Percentiles rank a stretch among this genome's conserved stretches.
Conservation (phyloP, 2,888 invertebrate genomes). For the Muschampia plurimacula region DNA sequence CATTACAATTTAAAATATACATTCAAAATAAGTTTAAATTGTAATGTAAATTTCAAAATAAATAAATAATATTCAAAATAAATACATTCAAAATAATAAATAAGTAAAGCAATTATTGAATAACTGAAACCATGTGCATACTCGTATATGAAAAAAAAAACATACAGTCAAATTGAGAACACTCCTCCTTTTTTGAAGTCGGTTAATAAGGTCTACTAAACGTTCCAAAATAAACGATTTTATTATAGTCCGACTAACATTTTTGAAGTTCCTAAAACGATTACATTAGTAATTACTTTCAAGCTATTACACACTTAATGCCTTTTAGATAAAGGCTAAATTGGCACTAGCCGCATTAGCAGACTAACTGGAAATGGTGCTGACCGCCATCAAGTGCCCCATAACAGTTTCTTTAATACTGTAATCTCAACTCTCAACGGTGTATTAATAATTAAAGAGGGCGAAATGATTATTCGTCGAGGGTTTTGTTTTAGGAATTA, state of each 20-base stretch:
- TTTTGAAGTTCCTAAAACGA: constrained; percentile 3
- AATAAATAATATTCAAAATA: too few relatives aligned
- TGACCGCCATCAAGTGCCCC: constrained; percentile 49
- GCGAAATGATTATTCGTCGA: constrained; percentile 61
- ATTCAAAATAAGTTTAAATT: too few relatives aligned
- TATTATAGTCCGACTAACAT: not conserved
- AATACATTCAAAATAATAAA: too few relatives aligned
- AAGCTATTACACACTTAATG: constrained; percentile 28
- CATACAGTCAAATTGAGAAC: too few relatives aligned
- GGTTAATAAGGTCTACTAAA: not conserved
- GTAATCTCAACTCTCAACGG: constrained; percentile 67
- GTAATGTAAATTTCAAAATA: too few relatives aligned
- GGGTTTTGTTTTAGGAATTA: constrained; percentile 67
- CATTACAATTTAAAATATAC: too few relatives aligned
- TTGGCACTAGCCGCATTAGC: constrained; percentile 30
- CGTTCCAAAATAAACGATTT: not conserved
- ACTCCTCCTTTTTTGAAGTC: too few relatives aligned
- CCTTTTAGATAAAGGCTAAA: constrained; percentile 20
- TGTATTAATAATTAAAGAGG: constrained; percentile 78
- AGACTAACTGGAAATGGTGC: constrained; percentile 28
- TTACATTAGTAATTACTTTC: constrained; percentile 15
- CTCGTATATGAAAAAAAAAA: too few relatives aligned
- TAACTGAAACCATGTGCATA: too few relatives aligned
- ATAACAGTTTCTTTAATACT: constrained; percentile 60
- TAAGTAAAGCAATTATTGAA: too few relatives aligned